Evolutionary conservation across 2,113 vertebrate genomes (phyloP).

Genomic region (Passer montanus): DNA sequence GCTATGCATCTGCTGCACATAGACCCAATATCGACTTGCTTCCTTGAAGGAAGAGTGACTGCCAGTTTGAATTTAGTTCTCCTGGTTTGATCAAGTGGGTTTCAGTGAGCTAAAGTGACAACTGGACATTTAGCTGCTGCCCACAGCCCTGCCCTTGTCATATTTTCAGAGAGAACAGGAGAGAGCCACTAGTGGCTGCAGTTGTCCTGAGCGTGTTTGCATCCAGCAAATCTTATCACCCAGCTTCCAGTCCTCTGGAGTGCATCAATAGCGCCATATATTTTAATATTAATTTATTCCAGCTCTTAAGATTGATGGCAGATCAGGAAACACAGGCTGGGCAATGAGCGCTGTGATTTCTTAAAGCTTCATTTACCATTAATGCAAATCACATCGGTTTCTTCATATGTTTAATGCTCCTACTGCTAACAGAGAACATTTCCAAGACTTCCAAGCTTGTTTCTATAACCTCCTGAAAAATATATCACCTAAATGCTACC

Average conservation of each 20-base stretch:
- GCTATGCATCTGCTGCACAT: background rate
- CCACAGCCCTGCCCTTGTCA: background rate
- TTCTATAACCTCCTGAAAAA: background rate
- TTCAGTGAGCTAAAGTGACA: conserved; percentile 53
- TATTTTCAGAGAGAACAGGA: conserved; percentile 7
- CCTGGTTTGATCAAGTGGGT: conserved; percentile 27
- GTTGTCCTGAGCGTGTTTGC: background rate
- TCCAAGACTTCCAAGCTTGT: background rate
- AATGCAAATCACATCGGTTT: background rate
- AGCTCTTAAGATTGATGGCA: background rate
- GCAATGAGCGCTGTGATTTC: background rate
- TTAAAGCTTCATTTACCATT: background rate
- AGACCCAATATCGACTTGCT: conserved; percentile 7
- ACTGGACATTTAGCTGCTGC: background rate
- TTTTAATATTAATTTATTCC: conserved; percentile 30
- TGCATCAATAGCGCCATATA: background rate
- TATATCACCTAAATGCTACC: background rate
- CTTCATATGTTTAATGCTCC: background rate
- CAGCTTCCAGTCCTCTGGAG: conserved; percentile 29
- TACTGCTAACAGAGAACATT: background rate
- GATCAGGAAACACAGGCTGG: background rate
- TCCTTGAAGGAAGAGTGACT: conserved; percentile 42
- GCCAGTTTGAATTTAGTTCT: conserved; percentile 40
- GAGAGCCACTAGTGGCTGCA: background rate
- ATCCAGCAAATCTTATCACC: background rate